phyloP scores from a whole-genome alignment of 2,888 invertebrate genomes.

The Lasioglossum calceatum region DNA sequence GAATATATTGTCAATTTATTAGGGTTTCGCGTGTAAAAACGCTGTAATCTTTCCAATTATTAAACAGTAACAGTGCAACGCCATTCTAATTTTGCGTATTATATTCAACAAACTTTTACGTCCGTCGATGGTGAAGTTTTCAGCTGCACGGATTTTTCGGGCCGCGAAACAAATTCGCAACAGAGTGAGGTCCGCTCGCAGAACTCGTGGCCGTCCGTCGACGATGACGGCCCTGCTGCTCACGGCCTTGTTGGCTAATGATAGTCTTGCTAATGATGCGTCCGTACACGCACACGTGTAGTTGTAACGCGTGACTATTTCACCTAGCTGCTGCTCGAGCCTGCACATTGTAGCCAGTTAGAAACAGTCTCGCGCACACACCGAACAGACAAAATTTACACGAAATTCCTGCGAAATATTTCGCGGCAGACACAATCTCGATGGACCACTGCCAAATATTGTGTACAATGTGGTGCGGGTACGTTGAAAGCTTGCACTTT shows the following conservation, averaged over 20 bases:
- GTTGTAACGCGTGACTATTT: slow-evolving; percentile 66
- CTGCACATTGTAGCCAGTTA: slow-evolving; percentile 28
- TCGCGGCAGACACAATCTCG: background rate
- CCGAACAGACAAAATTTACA: background rate
- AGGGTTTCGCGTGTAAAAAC: background rate
- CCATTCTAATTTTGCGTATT: no score
- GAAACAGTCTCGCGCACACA: background rate
- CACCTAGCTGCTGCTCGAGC: slow-evolving; percentile 72
- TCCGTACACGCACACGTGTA: slow-evolving; percentile 75
- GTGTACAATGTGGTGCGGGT: background rate
- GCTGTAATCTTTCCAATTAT: background rate
- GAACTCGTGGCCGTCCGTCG: slow-evolving; percentile 23
- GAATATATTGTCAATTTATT: background rate
- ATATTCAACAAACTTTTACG: no score
- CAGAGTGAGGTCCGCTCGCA: background rate
- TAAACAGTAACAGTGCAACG: no score
- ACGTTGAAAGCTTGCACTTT: background rate
- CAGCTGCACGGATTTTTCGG: background rate
- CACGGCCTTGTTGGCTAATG: slow-evolving; percentile 83
- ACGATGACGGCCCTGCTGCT: slow-evolving; percentile 78
- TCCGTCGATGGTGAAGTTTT: no score
- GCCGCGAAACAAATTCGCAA: background rate
- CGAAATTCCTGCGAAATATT: background rate
- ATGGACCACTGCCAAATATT: background rate
- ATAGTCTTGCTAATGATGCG: slow-evolving; percentile 84